Evolutionary conservation across 1,140 invertebrate species (phyloP), one percentile per base, ranked within the genome.

Genomic region (Panulirus ornatus): DNA sequence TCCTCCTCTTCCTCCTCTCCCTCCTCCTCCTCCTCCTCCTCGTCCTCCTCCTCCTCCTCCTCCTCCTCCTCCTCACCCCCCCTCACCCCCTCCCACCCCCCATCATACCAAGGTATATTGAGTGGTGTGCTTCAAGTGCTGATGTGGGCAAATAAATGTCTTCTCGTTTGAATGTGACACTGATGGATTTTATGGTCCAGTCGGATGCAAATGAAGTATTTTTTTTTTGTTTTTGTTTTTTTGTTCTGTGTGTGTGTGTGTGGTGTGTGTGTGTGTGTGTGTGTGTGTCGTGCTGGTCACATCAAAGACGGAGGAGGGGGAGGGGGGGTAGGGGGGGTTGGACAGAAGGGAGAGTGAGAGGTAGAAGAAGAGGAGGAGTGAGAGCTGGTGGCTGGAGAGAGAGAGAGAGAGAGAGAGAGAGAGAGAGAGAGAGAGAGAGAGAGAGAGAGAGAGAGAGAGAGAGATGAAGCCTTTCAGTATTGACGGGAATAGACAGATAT

Each of bases 371-470:
- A 2, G 14, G 27, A n/a, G 36, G 40, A 44, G 38, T 19, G 40
- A 27, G 8, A 19, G 36, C 22, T n/a, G 1, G 36, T 11, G 36
- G 66, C 11, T 16, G 36, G 66, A 71, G 66, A n/a, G 73, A 76
- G 22, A 76, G 73, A 27, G 38, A 47, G 75, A 78, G 75, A 78
- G 40, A 44, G 75, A 78, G 22, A 47, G 75, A 71, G 70, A 71
- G 70, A 71, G 70, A 71, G 1, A 71, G n/a, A n/a, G n/a, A n/a
- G n/a, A n/a, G n/a, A n/a, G n/a, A n/a, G 6, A 71, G 30, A 71
- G 30, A 71, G 70, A 27, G 70, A 71, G 70, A 71, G 30, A 71
- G 70, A 71, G 30, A 71, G 27, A 2, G 70, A 27, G n/a, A 27
- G 0, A 30, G 36, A n/a, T n/a, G n/a, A n/a, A n/a, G n/a, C n/a